Evolutionary conservation across 2,797 vertebrate species (phyloP), one percentile per base, ranked within the genome.

Genomic region (Hippoglossus hippoglossus): DNA sequence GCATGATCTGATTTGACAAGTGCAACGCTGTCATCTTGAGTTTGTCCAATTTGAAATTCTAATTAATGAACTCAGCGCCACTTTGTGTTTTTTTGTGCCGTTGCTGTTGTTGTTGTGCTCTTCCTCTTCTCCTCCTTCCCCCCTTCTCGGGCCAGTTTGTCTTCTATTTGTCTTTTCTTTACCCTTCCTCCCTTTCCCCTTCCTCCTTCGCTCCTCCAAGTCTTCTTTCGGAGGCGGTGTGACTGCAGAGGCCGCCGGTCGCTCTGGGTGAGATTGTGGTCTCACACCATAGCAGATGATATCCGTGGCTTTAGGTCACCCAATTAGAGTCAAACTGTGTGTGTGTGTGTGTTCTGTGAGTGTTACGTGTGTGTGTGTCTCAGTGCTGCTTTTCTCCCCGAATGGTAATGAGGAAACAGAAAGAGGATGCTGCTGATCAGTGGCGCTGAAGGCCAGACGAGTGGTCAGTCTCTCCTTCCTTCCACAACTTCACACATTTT

Each of bases 41-140:
- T 95, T 94, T 92, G 91, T 94, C 94, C 91, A 84, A 94, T 94
- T 94, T 94, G 89, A 94, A 94, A 93, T 93, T 95, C 90, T 94
- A 95, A 95, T 94, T 95, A 94, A 94, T 91, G 91, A 93, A 94
- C 93, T 93, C 81, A 49, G 79, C 82, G 86, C 90, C 91, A 92
- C 92, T 91, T 92, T 92, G 82, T 83, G 82, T 90, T 85, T 86
- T 86, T 31, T 84, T 88, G 75, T 89, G 73, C 84, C 13, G 0
- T 53, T 21, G 54, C 16, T n/a, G 54, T 34, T 56, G 55, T 36
- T 63, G 75, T 79, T 57, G 69, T 63, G 47, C 5, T 74, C 55
- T 34, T 71, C 53, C 55, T 75, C 57, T 4, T 71, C 65, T 19
- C 58, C 67, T 77, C 60, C 81, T 72, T 81, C 19, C 51, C 72